Conservation (phyloP, 2,113 vertebrate species). For the Hystrix cristata region DNA sequence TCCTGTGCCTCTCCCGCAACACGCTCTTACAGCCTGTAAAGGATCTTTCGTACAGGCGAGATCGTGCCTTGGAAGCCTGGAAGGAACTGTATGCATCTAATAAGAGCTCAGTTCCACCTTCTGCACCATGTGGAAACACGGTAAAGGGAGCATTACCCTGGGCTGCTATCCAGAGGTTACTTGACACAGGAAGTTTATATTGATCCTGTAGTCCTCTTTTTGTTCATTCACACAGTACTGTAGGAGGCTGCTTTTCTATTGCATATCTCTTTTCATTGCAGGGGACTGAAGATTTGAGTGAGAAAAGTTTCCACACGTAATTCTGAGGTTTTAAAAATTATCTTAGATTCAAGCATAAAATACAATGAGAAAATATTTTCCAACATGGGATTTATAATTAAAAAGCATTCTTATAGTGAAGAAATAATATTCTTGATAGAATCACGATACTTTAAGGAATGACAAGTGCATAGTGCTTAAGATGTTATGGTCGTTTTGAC, state of each 20-base stretch:
- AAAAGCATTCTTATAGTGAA: neutral
- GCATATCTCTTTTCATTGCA: neutral
- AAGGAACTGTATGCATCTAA: neutral
- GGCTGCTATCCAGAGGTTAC: neutral
- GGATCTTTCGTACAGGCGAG: accelerated
- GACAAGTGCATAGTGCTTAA: neutral
- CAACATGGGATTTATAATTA: neutral
- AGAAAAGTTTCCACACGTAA: neutral
- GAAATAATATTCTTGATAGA: neutral
- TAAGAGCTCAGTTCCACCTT: neutral
- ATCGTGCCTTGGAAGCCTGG: neutral
- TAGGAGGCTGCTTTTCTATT: neutral
- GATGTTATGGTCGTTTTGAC: neutral
- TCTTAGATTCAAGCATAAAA: neutral
- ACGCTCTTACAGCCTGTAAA: neutral
- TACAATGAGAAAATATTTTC: neutral
- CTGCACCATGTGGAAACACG: neutral
- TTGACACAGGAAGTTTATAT: neutral
- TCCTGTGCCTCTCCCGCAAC: neutral
- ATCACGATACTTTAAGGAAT: constrained; percentile 25
- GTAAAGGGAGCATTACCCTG: neutral
- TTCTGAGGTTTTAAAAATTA: neutral
- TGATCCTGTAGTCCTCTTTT: neutral
- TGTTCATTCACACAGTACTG: neutral
- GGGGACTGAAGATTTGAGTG: neutral